These are phyloP conservation scores for Rhyacophila evoluta DNA, from an alignment of 2,888 invertebrate genomes.

Conservation along the genomic window DNA sequence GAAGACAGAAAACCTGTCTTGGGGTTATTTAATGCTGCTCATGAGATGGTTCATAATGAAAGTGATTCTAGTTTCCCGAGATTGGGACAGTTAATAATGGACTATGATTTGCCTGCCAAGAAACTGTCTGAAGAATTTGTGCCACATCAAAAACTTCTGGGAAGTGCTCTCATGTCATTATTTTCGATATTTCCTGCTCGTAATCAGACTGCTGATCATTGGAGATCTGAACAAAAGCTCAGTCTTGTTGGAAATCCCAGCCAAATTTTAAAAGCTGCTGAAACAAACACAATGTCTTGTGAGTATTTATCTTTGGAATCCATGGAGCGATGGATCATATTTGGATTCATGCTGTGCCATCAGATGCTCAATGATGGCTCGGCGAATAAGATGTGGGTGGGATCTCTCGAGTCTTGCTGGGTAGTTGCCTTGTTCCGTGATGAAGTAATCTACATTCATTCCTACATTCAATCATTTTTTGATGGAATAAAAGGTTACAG, in stretches of 20 bases:
- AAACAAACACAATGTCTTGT: conserved; percentile 96
- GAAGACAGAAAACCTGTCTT: conserved; percentile 98
- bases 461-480: conserved; percentile 92
- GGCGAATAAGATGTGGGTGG: conserved; percentile 90
- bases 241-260: conserved; percentile 95
- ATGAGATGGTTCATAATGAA: conserved; percentile 94
- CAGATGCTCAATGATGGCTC: conserved; percentile 87
- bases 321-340: conserved; percentile 97
- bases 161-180: conserved; percentile 89
- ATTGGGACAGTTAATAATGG: conserved; percentile 96
- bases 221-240: conserved; percentile 92
- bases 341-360: conserved; percentile 93
- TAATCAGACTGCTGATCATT: conserved; percentile 93
- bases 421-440: conserved; percentile 95
- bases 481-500: conserved; percentile 95
- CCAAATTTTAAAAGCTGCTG: conserved; percentile 93
- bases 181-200: conserved; percentile 89
- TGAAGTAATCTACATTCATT: conserved; percentile 96
- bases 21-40: conserved; percentile 97
- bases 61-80: conserved; percentile 94
- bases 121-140: conserved; percentile 97
- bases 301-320: conserved; percentile 96
- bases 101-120: conserved; percentile 95
- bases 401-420: conserved; percentile 93
- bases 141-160: conserved; percentile 89